These are phyloP conservation scores for Julus scanicus DNA, from an alignment of 2,888 invertebrate species.

Conservation along the genomic window DNA sequence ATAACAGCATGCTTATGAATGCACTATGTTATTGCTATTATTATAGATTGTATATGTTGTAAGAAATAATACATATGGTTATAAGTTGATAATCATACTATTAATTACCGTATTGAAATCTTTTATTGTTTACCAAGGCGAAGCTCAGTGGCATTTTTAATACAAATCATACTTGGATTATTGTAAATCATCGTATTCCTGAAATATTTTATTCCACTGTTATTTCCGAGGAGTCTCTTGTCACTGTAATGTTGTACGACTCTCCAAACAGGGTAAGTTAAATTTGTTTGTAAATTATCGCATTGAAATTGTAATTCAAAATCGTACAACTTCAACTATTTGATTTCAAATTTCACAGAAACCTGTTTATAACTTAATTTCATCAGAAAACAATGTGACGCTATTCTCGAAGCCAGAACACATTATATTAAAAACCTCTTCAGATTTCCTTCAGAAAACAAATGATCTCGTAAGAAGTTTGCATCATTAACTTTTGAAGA, in stretches of 20 bases:
- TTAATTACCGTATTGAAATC: background rate
- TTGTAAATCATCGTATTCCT: conserved; percentile 2
- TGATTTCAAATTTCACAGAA: background rate
- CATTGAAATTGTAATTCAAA: background rate
- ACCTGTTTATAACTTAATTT: background rate
- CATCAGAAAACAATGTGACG: background rate
- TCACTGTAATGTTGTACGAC: background rate
- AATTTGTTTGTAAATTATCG: background rate
- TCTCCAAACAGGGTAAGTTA: background rate
- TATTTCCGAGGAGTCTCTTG: background rate
- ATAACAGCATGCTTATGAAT: background rate
- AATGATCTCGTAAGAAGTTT: background rate
- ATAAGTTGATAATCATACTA: too few species aligned
- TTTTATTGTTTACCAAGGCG: background rate
- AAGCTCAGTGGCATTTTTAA: background rate
- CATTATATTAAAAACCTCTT: background rate
- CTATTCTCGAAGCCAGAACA: background rate
- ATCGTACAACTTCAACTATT: background rate
- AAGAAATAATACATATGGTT: background rate
- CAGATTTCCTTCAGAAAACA: background rate
- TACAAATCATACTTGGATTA: background rate
- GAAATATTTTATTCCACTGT: background rate
- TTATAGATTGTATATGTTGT: too few species aligned
- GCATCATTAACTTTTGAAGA: background rate
- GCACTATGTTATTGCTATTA: too few species aligned